A percentile compares a stretch with the other conserved stretches of the same genome.
Evolutionary conservation across 2,888 invertebrate genomes (phyloP).

Genomic region (Stenotaenia linearis): DNA sequence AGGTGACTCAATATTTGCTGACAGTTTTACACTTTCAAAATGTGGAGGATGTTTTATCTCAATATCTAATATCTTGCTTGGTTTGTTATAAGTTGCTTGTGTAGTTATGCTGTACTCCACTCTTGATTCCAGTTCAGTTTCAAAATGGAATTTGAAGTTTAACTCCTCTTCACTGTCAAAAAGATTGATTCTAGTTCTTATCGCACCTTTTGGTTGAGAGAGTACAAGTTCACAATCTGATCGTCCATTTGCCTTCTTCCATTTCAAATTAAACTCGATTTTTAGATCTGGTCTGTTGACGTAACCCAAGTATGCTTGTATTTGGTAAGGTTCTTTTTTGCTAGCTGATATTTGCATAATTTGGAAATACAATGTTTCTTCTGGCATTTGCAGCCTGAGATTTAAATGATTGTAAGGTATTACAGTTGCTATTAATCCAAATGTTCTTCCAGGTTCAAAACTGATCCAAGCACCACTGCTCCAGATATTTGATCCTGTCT

Average conservation of each 20-base stretch:
- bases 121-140: neutral
- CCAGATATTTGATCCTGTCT: neutral
- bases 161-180: neutral
- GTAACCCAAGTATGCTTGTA: neutral
- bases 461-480: neutral
- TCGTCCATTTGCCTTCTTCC: neutral
- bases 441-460: neutral
- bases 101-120: neutral
- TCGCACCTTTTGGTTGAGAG: neutral
- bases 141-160: neutral
- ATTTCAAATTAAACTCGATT: neutral
- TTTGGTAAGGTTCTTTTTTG: neutral
- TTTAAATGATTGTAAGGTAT: neutral
- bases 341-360: neutral
- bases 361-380: neutral
- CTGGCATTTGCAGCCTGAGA: neutral
- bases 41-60: neutral
- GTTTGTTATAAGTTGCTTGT: neutral
- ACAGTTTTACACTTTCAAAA: neutral
- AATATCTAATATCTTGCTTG: neutral
- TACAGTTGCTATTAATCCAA: neutral
- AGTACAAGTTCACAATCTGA: neutral
- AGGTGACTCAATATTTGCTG: neutral
- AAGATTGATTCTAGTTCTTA: neutral
- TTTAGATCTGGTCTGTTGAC: neutral